A percentile compares a stretch with the other conserved stretches of the same genome.
Conservation (phyloP, 37 sponge, comb jelly and placozoan species). For the Sycon ciliatum region DNA sequence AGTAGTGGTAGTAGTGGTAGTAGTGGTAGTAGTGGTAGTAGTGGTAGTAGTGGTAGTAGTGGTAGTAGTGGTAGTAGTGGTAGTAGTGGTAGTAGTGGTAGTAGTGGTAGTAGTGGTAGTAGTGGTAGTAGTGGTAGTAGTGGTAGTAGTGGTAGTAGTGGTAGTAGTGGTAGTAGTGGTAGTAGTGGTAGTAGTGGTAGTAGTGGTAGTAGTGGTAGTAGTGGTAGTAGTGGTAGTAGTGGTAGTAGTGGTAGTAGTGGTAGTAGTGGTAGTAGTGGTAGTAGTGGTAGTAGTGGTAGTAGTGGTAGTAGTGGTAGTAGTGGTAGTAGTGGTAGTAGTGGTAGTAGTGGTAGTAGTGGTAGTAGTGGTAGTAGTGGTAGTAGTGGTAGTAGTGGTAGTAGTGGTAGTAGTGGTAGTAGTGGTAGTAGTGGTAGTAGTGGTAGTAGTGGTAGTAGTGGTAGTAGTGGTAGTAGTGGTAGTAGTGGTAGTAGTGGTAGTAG, state of each 20-base stretch:
- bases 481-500: conserved; percentile 9
- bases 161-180: conserved; percentile 9
- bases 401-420: conserved; percentile 9
- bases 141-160: conserved; percentile 9
- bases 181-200: conserved; percentile 9
- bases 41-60: conserved; percentile 9
- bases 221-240: conserved; percentile 9
- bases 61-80: conserved; percentile 9
- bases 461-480: conserved; percentile 9
- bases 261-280: conserved; percentile 8
- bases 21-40: conserved; percentile 8
- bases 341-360: conserved; percentile 9
- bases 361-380: conserved; percentile 9
- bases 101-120: conserved; percentile 9
- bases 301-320: conserved; percentile 9
- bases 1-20: conserved; percentile 9
- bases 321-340: conserved; percentile 9
- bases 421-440: conserved; percentile 9
- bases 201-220: conserved; percentile 8
- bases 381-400: conserved; percentile 8
- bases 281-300: conserved; percentile 9
- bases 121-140: conserved; percentile 9
- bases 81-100: conserved; percentile 8
- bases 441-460: conserved; percentile 8
- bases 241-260: conserved; percentile 9